phyloP scores from a whole-genome alignment of 2,888 invertebrate genomes.

The Baccha elongata region DNA sequence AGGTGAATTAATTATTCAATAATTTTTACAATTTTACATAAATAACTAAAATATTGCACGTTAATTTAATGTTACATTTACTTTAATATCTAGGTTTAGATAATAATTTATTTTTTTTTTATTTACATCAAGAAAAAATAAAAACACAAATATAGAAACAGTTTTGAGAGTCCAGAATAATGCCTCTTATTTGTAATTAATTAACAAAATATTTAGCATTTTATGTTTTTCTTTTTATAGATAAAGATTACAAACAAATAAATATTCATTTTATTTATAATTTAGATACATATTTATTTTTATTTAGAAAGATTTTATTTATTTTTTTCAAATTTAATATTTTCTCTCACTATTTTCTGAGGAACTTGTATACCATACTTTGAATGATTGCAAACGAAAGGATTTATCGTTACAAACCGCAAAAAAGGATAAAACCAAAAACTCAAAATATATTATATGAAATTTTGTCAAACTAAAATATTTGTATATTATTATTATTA shows the following conservation, averaged over 20 bases:
- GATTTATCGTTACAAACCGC: slow-evolving; percentile 75
- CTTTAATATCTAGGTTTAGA: slow-evolving; percentile 5
- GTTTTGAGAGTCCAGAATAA: background rate
- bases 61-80: slow-evolving; percentile 57
- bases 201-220: slow-evolving; percentile 29
- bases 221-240: slow-evolving; percentile 48
- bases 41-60: slow-evolving; percentile 61
- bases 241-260: slow-evolving; percentile 51
- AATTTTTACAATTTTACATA: slow-evolving; percentile 49
- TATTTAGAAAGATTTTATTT: slow-evolving; percentile 76
- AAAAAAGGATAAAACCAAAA: slow-evolving; percentile 74
- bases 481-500: slow-evolving; percentile 51
- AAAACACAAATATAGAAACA: background rate
- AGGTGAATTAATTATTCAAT: slow-evolving; percentile 42
- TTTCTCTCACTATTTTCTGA: slow-evolving; percentile 83
- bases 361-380: slow-evolving; percentile 90
- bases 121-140: slow-evolving; percentile 14
- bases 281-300: slow-evolving; percentile 57
- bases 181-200: slow-evolving; percentile 20
- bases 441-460: slow-evolving; percentile 49
- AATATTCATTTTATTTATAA: slow-evolving; percentile 39
- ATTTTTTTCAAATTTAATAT: slow-evolving; percentile 54
- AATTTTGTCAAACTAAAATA: slow-evolving; percentile 75
- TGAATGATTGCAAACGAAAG: slow-evolving; percentile 73
- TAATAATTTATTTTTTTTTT: slow-evolving; percentile 19